Conservation (phyloP, 2,888 invertebrate species). For the Tenodera sinensis region DNA sequence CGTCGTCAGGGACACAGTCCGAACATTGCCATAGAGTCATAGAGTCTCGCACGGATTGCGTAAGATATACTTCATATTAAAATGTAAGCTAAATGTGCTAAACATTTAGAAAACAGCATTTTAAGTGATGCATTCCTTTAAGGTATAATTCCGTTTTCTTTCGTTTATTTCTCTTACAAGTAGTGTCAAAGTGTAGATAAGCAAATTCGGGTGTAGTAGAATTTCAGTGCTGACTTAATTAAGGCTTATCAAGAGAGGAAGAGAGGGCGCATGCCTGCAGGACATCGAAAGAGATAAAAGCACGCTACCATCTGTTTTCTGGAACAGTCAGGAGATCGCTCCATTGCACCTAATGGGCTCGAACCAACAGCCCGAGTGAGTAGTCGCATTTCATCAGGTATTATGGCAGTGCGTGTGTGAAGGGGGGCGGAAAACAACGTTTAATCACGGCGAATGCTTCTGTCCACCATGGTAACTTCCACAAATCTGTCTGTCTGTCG, state of each 20-base stretch:
- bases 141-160: too few relatives aligned
- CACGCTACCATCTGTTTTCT: neutral
- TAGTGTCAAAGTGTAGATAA: too few relatives aligned
- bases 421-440: neutral
- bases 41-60: too few relatives aligned
- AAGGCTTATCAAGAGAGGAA: neutral
- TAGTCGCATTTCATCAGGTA: neutral
- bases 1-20: too few relatives aligned
- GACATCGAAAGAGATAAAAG: neutral
- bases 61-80: too few relatives aligned
- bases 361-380: neutral
- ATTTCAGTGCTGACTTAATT: neutral
- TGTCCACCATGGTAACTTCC: neutral
- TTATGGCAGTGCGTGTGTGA: neutral
- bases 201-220: too few relatives aligned
- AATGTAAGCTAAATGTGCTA: too few relatives aligned
- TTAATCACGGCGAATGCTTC: constrained; percentile 1
- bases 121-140: too few relatives aligned
- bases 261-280: neutral
- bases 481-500: neutral
- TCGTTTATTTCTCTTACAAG: too few relatives aligned
- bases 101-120: too few relatives aligned
- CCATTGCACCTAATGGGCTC: neutral
- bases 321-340: neutral
- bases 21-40: too few relatives aligned